These are phyloP conservation scores for Perccottus glenii DNA, from an alignment of 2,113 vertebrate genomes.

Conservation along the genomic window DNA sequence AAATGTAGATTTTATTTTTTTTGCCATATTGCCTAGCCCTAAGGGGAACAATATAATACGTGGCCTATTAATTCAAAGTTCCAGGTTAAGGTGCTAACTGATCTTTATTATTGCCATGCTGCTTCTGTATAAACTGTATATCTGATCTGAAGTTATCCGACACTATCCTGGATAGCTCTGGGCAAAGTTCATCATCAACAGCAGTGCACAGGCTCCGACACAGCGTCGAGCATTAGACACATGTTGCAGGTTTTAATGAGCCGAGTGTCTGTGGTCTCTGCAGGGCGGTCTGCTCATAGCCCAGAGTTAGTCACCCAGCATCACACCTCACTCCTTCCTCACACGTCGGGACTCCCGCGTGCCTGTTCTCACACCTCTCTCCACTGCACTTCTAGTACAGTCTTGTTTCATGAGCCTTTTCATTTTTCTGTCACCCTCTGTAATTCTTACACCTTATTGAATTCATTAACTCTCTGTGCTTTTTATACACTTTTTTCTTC, in stretches of 20 bases:
- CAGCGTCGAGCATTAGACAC: slow-evolving; percentile 39
- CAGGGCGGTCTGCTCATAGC: slow-evolving; percentile 56
- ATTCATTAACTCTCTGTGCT: slow-evolving; percentile 18
- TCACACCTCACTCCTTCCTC: slow-evolving; percentile 64
- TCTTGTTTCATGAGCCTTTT: slow-evolving; percentile 12
- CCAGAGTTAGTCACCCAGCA: slow-evolving; percentile 63
- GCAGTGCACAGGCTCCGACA: slow-evolving; percentile 9
- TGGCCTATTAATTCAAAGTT: too few relatives aligned
- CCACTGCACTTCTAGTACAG: background rate
- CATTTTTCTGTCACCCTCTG: slow-evolving; percentile 27
- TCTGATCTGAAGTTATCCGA: background rate
- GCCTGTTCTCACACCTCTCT: slow-evolving; percentile 56
- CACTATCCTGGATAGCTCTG: background rate
- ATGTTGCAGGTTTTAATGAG: slow-evolving; percentile 72
- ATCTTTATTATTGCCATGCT: too few relatives aligned
- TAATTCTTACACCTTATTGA: slow-evolving; percentile 25
- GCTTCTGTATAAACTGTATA: too few relatives aligned
- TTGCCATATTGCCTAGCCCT: too few relatives aligned
- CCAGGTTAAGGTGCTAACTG: too few relatives aligned
- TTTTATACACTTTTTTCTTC: background rate
- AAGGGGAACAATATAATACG: too few relatives aligned
- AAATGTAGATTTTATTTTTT: too few relatives aligned
- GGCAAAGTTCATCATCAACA: background rate
- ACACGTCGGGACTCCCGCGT: slow-evolving; percentile 52
- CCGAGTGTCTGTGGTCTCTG: slow-evolving; percentile 60